These are phyloP conservation scores for Phodopus roborovskii DNA, from an alignment of 2,113 vertebrate genomes.

Conservation along the genomic window DNA sequence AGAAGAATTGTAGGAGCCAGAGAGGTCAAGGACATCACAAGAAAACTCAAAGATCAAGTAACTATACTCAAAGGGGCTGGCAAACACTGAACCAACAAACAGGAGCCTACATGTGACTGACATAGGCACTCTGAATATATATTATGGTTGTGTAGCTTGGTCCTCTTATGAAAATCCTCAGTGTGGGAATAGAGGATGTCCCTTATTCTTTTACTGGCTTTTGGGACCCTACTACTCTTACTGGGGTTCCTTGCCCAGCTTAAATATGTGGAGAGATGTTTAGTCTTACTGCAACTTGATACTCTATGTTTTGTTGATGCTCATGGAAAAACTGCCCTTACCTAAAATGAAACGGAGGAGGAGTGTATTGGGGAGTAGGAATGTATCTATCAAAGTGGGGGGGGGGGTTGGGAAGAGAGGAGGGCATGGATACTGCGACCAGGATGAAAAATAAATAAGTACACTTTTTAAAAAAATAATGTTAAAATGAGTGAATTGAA, in stretches of 20 bases:
- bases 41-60: not conserved
- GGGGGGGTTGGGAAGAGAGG: not conserved
- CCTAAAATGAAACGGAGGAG: not conserved
- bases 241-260: not conserved
- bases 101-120: not conserved
- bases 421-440: not conserved
- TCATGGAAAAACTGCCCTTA: not conserved
- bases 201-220: not conserved
- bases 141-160: not conserved
- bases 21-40: not conserved
- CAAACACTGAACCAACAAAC: not conserved
- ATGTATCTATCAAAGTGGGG: not conserved
- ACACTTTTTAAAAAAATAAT: not conserved
- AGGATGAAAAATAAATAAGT: not conserved
- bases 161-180: not conserved
- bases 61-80: not conserved
- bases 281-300: not conserved
- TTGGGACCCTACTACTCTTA: not conserved
- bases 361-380: not conserved
- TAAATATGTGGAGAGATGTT: not conserved
- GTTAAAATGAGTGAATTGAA: not conserved
- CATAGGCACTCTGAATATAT: not conserved
- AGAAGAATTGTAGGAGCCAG: not conserved
- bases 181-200: not conserved
- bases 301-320: not conserved